Percentiles rank a stretch among this genome's conserved stretches.
Conservation (phyloP, 2,888 invertebrate species). For the Embidobia sp. region DNA sequence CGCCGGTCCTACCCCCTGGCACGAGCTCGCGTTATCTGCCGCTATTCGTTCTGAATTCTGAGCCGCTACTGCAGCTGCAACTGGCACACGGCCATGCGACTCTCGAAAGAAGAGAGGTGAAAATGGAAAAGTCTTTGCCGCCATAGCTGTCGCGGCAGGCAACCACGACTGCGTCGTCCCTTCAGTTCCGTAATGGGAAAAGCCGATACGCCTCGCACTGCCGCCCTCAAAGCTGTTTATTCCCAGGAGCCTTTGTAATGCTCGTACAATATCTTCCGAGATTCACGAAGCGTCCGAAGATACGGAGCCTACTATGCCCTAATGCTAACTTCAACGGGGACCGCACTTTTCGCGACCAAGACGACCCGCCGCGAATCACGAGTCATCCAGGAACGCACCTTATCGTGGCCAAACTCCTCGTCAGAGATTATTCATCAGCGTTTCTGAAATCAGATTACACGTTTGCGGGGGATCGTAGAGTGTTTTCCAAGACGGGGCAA, state of each 20-base stretch:
- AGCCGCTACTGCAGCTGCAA: slow-evolving; percentile 72
- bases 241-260: slow-evolving; percentile 74
- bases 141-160: slow-evolving; percentile 58
- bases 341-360: too few relatives aligned
- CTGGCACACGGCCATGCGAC: slow-evolving; percentile 75
- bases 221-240: slow-evolving; percentile 78
- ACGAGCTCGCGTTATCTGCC: slow-evolving; percentile 41
- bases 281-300: slow-evolving; percentile 56
- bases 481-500: too few relatives aligned
- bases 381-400: too few relatives aligned
- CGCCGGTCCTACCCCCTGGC: too few relatives aligned
- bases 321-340: slow-evolving; percentile 45
- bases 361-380: too few relatives aligned
- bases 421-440: too few relatives aligned
- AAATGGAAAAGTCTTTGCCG: slow-evolving; percentile 72
- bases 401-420: too few relatives aligned
- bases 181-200: slow-evolving; percentile 78
- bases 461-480: too few relatives aligned
- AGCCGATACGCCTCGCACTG: slow-evolving; percentile 78
- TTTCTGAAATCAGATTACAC: too few relatives aligned
- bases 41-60: slow-evolving; percentile 61
- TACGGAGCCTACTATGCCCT: slow-evolving; percentile 54
- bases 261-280: slow-evolving; percentile 68
- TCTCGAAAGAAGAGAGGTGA: slow-evolving; percentile 68
- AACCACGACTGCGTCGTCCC: slow-evolving; percentile 68